Conservation (phyloP, 92 coral and sea anemone species). For the Parazoanthus atlanticus region DNA sequence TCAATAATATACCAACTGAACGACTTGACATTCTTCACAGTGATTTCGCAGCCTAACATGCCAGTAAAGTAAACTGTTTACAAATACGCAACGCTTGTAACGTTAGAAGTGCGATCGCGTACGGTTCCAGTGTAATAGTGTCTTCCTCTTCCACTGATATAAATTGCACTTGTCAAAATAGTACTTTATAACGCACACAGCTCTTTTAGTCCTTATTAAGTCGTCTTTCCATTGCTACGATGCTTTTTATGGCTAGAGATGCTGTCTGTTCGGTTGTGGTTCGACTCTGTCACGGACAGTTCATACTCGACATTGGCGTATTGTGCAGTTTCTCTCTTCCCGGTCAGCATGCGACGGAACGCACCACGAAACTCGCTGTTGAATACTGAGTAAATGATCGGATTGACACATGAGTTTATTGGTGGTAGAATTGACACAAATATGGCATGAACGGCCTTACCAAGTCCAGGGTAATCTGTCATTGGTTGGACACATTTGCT, state of each 20-base stretch:
- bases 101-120: background rate
- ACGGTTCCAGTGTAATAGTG: background rate
- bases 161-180: too few species aligned
- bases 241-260: background rate
- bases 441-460: slow-evolving; percentile 14
- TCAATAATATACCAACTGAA: background rate
- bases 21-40: background rate
- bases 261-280: slow-evolving; percentile 39
- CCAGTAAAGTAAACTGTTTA: slow-evolving; percentile 3
- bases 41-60: background rate
- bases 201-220: background rate
- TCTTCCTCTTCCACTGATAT: too few species aligned
- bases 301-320: slow-evolving; percentile 19
- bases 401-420: slow-evolving; percentile 54
- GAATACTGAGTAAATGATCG: slow-evolving; percentile 58
- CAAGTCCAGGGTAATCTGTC: slow-evolving; percentile 1
- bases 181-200: background rate
- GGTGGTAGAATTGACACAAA: slow-evolving; percentile 56
- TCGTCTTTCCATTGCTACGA: slow-evolving; percentile 12
- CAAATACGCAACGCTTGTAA: background rate
- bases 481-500: background rate
- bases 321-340: background rate
- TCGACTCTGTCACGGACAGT: slow-evolving; percentile 23
- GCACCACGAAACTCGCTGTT: slow-evolving; percentile 62
- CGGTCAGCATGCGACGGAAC: slow-evolving; percentile 39